Percentiles rank a stretch among this genome's conserved stretches.
These are phyloP conservation scores for Drosophila ezoana DNA, from an alignment of 2,888 invertebrate genomes.

Conservation along the genomic window DNA sequence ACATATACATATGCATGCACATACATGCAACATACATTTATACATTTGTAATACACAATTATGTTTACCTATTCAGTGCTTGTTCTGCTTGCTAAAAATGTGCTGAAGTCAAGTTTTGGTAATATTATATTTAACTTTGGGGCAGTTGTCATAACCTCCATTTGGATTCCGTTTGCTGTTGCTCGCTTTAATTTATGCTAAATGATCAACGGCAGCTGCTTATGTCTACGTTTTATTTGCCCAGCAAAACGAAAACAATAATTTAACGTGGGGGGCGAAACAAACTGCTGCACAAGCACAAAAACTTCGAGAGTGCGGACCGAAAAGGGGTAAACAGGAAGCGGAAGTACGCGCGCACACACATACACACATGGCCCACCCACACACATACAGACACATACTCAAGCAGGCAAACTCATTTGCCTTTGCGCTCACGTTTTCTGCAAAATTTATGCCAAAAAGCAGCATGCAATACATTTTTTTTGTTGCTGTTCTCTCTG, in stretches of 20 bases:
- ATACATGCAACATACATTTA: neutral
- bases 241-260: constrained; percentile 77
- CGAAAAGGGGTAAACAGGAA: constrained; percentile 70
- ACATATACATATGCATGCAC: neutral
- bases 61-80: neutral
- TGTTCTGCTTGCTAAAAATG: constrained; percentile 1
- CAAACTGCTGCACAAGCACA: constrained; percentile 72
- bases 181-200: constrained; percentile 66
- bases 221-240: constrained; percentile 72
- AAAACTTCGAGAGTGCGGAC: constrained; percentile 36
- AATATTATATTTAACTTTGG: constrained; percentile 10
- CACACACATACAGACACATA: constrained; percentile 13
- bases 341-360: constrained; percentile 60
- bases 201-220: constrained; percentile 78
- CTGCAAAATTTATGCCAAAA: constrained; percentile 72
- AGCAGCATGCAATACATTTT: constrained; percentile 61
- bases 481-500: constrained; percentile 6
- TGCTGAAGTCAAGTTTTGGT: constrained; percentile 1
- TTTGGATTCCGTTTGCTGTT: constrained; percentile 53
- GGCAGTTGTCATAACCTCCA: constrained; percentile 54
- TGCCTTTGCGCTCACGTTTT: constrained; percentile 75
- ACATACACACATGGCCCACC: constrained; percentile 24
- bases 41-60: neutral
- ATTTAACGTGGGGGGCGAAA: constrained; percentile 46
- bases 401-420: constrained; percentile 61